A percentile compares a stretch with the other conserved stretches of the same genome.
Evolutionary conservation across 2,888 invertebrate genomes (phyloP).

Genomic region (Ophraella communa): DNA sequence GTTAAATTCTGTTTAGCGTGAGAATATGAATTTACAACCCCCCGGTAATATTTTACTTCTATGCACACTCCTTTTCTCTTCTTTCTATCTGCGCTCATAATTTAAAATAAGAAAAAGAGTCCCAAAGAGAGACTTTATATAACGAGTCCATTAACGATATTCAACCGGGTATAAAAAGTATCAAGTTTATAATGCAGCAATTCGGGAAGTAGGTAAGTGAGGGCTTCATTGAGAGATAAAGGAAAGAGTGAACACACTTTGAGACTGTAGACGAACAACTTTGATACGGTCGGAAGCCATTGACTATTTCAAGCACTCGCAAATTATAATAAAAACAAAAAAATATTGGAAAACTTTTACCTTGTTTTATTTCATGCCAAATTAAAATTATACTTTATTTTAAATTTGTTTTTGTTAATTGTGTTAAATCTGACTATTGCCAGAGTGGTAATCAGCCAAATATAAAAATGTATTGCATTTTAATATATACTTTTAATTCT

Average conservation of each 20-base stretch:
- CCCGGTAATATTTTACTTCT: slow-evolving; percentile 43
- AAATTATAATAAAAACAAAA: slow-evolving; percentile 25
- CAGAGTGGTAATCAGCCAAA: no score
- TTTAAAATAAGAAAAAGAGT: slow-evolving; percentile 31
- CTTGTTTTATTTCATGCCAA: no score
- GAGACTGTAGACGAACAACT: slow-evolving; percentile 46
- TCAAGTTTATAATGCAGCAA: slow-evolving; percentile 57
- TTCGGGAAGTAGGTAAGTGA: slow-evolving; percentile 54
- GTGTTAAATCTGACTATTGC: no score
- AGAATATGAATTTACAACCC: slow-evolving; percentile 48
- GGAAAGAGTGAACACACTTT: slow-evolving; percentile 52
- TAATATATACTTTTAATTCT: no score
- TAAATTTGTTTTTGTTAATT: no score
- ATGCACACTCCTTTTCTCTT: slow-evolving; percentile 35
- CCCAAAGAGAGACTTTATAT: slow-evolving; percentile 43
- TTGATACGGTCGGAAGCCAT: slow-evolving; percentile 25
- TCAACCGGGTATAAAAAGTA: slow-evolving; percentile 59
- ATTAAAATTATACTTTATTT: no score
- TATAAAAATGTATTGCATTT: no score
- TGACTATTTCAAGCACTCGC: slow-evolving; percentile 27
- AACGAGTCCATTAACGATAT: slow-evolving; percentile 59
- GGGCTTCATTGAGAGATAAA: slow-evolving; percentile 56
- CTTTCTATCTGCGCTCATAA: slow-evolving; percentile 35
- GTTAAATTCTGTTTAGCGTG: slow-evolving; percentile 41
- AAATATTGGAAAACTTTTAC: no score